Base-by-base conservation (phyloP, 2,888 invertebrate genomes). In the Esperia sulphurella region DNA sequence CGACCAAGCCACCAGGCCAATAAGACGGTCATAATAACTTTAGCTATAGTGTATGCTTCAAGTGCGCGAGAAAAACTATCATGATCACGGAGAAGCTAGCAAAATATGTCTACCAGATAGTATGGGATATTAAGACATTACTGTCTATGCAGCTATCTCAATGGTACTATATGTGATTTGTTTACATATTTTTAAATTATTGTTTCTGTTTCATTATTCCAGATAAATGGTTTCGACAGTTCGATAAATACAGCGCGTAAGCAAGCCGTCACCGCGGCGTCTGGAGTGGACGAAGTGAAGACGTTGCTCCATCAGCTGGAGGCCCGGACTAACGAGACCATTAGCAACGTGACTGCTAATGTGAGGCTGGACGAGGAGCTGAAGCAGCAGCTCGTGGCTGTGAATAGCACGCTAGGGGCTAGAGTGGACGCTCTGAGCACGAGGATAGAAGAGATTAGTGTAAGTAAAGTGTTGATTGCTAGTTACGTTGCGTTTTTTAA, bases 221-320 rank as follows among this genome's bases (percentile, higher is more conserved):
- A 92, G 84, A 91, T 93, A 57, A 85, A 78, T 55, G 85, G 88
- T 31, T 87, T 87, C 58, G 90, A 89, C 53, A 75, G 83, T 41
- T 71, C 83, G 8, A 63, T 89, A 45, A 67, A 67, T 41, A 75
- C 81, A 1, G 80, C 85, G 0, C 79, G 78, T 33, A 83, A 85
- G 53, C 89, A 88, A 64, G 87, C 87, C 0, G 64, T 75, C 28
- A 70, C 80, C 9, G 87, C 87, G 0, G 66, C 77, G 1, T 58
- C 85, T 0, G 83, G 82, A 0, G 88, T 88, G 0, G 87, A 87
- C 12, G 89, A 88, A 29, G 65, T 88, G 7, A 72, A 73, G 48
- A 75, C 71, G 0, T 50, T 78, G 12, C 65, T 88, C 0, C 78
- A 79, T 31, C 77, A 78, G 41, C 60, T 88, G 8, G 86, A 85